Conservation (phyloP, 2,888 invertebrate genomes). For the Luperina nickerlii region DNA sequence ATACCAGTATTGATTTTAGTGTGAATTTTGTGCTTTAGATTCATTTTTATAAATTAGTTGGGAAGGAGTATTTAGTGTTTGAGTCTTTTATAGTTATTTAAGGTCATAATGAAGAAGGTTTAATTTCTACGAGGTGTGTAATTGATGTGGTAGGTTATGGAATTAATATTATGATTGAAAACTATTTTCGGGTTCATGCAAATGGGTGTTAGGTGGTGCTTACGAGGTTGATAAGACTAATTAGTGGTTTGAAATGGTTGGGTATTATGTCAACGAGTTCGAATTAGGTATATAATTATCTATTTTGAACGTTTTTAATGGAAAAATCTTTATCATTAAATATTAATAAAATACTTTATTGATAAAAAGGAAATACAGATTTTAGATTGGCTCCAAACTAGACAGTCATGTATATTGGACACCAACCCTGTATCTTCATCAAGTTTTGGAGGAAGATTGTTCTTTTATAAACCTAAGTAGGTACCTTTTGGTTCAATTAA, state of each 20-base stretch:
- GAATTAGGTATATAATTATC: background rate
- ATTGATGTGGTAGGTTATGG: background rate
- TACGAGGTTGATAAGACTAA: background rate
- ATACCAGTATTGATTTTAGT: slow-evolving; percentile 60
- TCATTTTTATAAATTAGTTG: background rate
- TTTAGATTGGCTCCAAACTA: too few relatives aligned
- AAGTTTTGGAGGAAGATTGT: background rate
- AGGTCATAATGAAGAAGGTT: background rate
- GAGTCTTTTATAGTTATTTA: background rate
- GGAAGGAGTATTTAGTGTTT: background rate
- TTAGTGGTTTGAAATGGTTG: background rate
- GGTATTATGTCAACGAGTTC: background rate
- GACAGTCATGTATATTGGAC: too few relatives aligned
- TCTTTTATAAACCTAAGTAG: background rate
- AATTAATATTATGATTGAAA: slow-evolving; percentile 8
- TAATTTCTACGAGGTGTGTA: too few relatives aligned
- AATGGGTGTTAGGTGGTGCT: background rate
- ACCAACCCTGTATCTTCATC: too few relatives aligned
- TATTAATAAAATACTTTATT: too few relatives aligned
- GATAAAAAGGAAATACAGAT: too few relatives aligned
- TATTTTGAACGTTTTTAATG: background rate
- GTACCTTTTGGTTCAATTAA: background rate
- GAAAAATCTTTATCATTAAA: too few relatives aligned
- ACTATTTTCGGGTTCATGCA: slow-evolving; percentile 5
- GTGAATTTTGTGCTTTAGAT: background rate